Base-by-base conservation (phyloP, 2,888 invertebrate species). In the Catonia carolina region DNA sequence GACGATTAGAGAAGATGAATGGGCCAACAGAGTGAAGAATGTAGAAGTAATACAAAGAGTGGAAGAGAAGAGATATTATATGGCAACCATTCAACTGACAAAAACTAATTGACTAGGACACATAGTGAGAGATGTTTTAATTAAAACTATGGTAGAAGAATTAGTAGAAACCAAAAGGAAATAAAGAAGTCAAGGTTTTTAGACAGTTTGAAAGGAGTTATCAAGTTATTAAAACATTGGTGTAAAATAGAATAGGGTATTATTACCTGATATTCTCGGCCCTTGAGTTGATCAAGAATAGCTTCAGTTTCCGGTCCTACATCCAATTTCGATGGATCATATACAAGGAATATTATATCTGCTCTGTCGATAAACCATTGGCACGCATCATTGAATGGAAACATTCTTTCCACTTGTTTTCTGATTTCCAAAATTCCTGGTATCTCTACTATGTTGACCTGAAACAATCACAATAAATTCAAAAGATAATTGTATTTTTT, bases 351-450 rank as follows among this genome's bases (percentile, higher is more conserved):
- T 71, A 96, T 94, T 65, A 95, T 89, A 72, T 95, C 94, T 20
- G 95, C 94, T 61, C 94, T 82, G 74, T 95, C 94, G 69, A 95
- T 94, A 75, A 96, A 95, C 95, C 95, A 96, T 73, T 94, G 93
- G 71, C 93, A 93, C 49, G 93, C 95, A 70, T 95, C 94, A 70
- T 94, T 94, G 75, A 94, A 94, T 53, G 95, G 93, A 70, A 95
- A 95, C 59, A 92, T 82, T 53, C 94, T 82, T 51, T 94, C 93
- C 51, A 92, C 89, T 76, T 92, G 91, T 73, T 94, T 92, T 64
- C 92, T 82, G 60, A 92, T 91, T 79, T 96, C 95, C 67, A 95
- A 76, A 68, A 96, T 94, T 61, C 95, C 95, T 58, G 95, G 95
- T 70, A 94, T 95, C 78, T 96, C 96, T 50, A 96, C 92, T 69